Evolutionary conservation across 1,140 invertebrate species (phyloP).

Genomic region (Bombus affinis): DNA sequence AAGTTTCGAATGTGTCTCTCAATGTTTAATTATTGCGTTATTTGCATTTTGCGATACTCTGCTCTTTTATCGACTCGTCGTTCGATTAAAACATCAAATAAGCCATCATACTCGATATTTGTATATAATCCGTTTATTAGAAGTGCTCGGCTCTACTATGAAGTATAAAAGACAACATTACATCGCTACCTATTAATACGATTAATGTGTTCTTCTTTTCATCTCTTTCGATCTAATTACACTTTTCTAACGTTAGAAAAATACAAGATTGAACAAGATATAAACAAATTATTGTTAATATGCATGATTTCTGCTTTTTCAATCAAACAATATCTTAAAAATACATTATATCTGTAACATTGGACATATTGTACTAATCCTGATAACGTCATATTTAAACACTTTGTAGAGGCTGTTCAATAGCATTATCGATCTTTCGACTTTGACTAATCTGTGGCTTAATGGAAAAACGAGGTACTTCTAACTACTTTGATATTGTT

Average conservation of each 20-base stretch:
- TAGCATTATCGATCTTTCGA: conserved; percentile 13
- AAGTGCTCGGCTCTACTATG: neutral
- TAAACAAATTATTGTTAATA: neutral
- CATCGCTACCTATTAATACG: neutral
- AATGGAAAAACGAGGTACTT: neutral
- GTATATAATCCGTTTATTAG: neutral
- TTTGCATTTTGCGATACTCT: neutral
- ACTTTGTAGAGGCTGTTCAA: neutral
- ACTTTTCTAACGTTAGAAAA: neutral
- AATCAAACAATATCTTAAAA: neutral
- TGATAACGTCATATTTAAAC: conserved; percentile 8
- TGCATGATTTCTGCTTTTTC: too few relatives aligned
- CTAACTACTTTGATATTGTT: neutral
- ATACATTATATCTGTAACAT: neutral
- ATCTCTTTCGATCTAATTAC: neutral
- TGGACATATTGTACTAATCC: neutral
- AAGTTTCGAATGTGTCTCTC: neutral
- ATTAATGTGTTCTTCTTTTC: neutral
- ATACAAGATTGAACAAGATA: neutral
- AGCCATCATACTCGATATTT: neutral
- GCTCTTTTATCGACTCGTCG: neutral
- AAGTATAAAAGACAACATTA: too few relatives aligned
- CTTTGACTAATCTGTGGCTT: neutral
- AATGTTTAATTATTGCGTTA: neutral
- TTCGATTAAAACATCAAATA: neutral